Evolutionary conservation across 2,888 invertebrate genomes (phyloP), one percentile per base, ranked within the genome.

Genomic region (Emmelina monodactyla): DNA sequence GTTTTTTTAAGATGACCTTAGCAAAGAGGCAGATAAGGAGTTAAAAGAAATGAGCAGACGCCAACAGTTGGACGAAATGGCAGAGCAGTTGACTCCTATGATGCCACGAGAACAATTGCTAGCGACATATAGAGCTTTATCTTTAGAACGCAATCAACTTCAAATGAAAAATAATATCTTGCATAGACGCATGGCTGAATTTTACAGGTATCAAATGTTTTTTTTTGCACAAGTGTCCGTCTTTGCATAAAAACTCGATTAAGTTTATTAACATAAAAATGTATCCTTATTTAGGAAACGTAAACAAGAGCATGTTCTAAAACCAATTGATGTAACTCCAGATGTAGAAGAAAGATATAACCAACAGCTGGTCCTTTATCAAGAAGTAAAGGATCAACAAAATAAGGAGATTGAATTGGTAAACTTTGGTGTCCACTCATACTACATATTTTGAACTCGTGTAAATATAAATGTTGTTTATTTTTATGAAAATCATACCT

Each of bases 281-380:
- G n/a, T n/a, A n/a, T n/a, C n/a, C n/a, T n/a, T n/a, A n/a, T n/a
- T n/a, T n/a, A 76, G 78, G 40, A 79, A 79, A 51, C 60, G 79
- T 37, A 78, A 75, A 54, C 55, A 70, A 10, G 72, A 76, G 12
- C 76, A 79, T 34, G 76, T 76, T 12, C 47, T 79, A 14, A 79
- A 79, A 44, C 58, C 71, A 1, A 35, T 72, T 11, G 71, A 75
- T 39, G 58, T 56, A 11, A 58, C 65, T 10, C 15, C 39, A 9
- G 79, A 79, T 47, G 57, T 78, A 35, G 79, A 78, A 49, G 79
- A 76, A 32, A 78, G 78, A 42, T 79, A 73, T 44, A 65, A 69
- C 34, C 58, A 62, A 31, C 75, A 70, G 34, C 45, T 79, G 4
- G 47, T 62, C 5, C 34, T 57, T 1, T 79, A 67, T 32, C 64